Conservation (phyloP, 53 echinoderm and acorn worm genomes). For the Holothuria leucospilota region DNA sequence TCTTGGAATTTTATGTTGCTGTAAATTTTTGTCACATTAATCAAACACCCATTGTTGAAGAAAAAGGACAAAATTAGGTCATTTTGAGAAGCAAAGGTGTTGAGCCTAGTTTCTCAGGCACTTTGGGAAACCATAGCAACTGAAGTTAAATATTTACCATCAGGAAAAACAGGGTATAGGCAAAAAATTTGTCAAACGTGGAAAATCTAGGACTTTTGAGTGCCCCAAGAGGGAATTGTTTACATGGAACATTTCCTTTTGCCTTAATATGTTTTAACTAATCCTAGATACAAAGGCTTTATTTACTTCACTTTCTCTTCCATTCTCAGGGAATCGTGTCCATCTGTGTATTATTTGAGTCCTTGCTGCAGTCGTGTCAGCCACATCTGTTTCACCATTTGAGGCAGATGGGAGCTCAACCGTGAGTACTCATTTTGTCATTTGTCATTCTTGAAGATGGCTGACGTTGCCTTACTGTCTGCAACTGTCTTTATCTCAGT, state of each 20-base stretch:
- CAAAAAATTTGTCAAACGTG: no score
- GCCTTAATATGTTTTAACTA: neutral
- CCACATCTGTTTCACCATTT: conserved; percentile 91
- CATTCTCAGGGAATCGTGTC: conserved; percentile 83
- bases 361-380: conserved; percentile 80
- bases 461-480: conserved; percentile 24
- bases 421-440: conserved; percentile 74
- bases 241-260: neutral
- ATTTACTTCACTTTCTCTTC: conserved; percentile 4
- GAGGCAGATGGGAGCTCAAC: conserved; percentile 83
- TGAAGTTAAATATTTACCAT: no score
- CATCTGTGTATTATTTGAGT: conserved; percentile 87
- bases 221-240: no score
- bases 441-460: conserved; percentile 20
- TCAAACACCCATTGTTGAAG: no score
- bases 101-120: no score
- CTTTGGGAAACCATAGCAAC: no score
- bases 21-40: no score
- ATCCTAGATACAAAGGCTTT: neutral
- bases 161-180: no score
- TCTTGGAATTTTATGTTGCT: no score
- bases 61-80: no score
- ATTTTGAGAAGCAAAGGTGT: no score
- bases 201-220: no score
- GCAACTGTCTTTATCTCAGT: neutral